A percentile compares a stretch with the other conserved stretches of the same genome.
phyloP scores from a whole-genome alignment of 2,888 invertebrate genomes.

The Clanis bilineata region DNA sequence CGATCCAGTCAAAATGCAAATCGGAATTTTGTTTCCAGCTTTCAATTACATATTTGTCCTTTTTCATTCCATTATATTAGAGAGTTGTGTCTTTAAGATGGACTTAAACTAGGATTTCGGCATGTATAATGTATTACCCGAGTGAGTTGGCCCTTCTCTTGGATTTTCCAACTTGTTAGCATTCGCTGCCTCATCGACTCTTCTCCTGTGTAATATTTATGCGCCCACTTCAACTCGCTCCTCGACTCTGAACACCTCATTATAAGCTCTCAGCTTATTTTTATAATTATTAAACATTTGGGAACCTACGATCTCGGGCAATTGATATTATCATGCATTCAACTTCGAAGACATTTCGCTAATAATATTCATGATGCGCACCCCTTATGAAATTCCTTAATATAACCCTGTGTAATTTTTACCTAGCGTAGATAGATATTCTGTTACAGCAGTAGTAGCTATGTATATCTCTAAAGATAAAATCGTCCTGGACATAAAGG shows the following conservation, averaged over 20 bases:
- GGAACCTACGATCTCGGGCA: constrained; percentile 30
- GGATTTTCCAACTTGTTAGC: constrained; percentile 4
- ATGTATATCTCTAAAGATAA: constrained; percentile 29
- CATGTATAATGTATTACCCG: background rate
- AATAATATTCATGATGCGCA: constrained; percentile 8
- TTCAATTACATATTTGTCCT: constrained; percentile 30
- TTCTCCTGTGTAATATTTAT: constrained; percentile 56
- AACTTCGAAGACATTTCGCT: constrained; percentile 36
- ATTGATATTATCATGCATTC: constrained; percentile 50
- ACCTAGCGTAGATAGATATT: background rate
- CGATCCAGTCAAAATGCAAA: constrained; percentile 63
- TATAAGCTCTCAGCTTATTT: constrained; percentile 61
- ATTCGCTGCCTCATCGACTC: constrained; percentile 46
- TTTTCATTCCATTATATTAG: constrained; percentile 22
- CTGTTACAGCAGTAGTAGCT: constrained; percentile 23
- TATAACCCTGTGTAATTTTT: no score
- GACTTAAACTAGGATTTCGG: constrained; percentile 5
- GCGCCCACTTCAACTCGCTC: constrained; percentile 48
- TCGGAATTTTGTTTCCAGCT: constrained; percentile 35
- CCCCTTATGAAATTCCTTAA: background rate
- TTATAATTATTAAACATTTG: constrained; percentile 54
- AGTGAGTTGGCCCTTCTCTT: background rate
- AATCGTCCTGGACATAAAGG: constrained; percentile 28
- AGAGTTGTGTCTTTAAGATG: constrained; percentile 14
- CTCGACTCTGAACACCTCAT: constrained; percentile 53